Conservation (phyloP, 2,797 vertebrate genomes). For the Cyclura pinguis region DNA sequence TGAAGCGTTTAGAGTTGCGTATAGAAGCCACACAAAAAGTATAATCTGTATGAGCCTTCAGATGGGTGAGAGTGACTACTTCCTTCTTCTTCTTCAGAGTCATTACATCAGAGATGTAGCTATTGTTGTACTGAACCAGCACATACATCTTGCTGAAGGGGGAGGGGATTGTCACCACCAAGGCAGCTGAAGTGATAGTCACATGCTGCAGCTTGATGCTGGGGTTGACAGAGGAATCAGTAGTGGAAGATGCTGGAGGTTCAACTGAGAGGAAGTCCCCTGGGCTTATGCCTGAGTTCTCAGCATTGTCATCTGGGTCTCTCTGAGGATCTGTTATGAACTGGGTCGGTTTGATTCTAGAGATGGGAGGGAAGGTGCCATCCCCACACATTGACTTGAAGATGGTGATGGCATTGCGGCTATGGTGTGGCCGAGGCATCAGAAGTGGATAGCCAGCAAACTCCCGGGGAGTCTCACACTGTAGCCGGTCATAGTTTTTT, state of each 20-base stretch:
- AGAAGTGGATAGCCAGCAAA: constrained; percentile 93
- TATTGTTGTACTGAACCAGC: constrained; percentile 95
- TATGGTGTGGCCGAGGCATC: constrained; percentile 88
- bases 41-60: constrained; percentile 94
- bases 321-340: constrained; percentile 86
- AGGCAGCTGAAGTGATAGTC: constrained; percentile 90
- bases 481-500: constrained; percentile 96
- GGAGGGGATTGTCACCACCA: constrained; percentile 93
- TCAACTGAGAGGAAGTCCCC: constrained; percentile 88
- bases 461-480: constrained; percentile 95
- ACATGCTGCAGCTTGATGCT: constrained; percentile 94
- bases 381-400: constrained; percentile 93
- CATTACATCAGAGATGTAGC: constrained; percentile 94
- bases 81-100: constrained; percentile 95
- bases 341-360: constrained; percentile 88
- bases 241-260: constrained; percentile 87
- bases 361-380: constrained; percentile 85
- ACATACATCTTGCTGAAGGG: constrained; percentile 99
- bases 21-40: constrained; percentile 97
- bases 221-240: constrained; percentile 87
- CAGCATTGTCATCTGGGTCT: constrained; percentile 78
- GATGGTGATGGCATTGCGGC: constrained; percentile 93
- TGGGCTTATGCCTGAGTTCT: constrained; percentile 88
- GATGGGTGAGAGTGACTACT: constrained; percentile 92
- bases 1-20: constrained; percentile 94